Conservation (phyloP, 2,113 vertebrate species). For the Plecturocebus donacophilus region DNA sequence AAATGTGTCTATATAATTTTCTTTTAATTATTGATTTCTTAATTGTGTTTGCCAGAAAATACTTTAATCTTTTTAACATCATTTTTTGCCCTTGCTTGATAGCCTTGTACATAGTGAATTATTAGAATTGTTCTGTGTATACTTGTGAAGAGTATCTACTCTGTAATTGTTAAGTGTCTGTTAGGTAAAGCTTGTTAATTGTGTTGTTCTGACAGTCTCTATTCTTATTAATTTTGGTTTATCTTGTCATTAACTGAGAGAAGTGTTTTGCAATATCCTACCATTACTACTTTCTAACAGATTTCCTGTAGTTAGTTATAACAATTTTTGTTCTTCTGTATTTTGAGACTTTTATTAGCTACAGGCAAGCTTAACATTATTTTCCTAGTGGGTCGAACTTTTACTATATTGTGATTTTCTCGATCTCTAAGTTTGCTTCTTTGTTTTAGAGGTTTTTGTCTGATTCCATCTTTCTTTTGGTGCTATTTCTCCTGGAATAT, state of each 20-base stretch:
- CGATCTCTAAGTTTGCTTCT: neutral
- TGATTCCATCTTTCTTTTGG: neutral
- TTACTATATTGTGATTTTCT: neutral
- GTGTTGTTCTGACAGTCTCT: neutral
- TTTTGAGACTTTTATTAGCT: neutral
- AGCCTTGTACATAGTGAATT: neutral
- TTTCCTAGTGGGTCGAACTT: neutral
- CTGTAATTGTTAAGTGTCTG: neutral
- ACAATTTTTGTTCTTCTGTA: neutral
- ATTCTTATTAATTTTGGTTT: neutral
- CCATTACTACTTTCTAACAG: neutral
- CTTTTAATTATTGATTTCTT: neutral
- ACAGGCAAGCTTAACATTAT: neutral
- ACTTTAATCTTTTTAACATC: neutral
- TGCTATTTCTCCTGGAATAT: neutral
- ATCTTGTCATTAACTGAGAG: neutral
- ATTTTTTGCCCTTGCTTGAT: neutral
- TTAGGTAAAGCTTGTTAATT: neutral
- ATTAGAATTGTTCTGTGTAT: neutral
- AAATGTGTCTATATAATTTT: neutral
- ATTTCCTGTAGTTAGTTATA: neutral
- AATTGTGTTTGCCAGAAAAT: neutral
- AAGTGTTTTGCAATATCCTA: neutral
- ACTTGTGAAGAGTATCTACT: neutral
- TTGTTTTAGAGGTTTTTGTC: neutral